Evolutionary conservation across 2,797 vertebrate genomes (phyloP), one percentile per base, ranked within the genome.

Genomic region (Sylvilagus floridanus): DNA sequence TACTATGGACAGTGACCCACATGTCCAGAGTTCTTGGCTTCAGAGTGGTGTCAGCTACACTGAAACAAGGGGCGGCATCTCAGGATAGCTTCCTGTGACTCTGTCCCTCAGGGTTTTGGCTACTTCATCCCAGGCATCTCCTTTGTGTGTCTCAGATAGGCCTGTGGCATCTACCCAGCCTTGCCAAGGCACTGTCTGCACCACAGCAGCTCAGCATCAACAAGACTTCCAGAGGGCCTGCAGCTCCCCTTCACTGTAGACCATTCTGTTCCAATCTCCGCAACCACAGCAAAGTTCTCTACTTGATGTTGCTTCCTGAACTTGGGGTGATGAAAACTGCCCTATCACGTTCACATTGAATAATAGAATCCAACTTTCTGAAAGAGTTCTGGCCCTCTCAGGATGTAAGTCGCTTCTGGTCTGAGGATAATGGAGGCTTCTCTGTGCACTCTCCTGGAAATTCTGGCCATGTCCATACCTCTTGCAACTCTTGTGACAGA

Each of bases 381-480:
- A 71, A 47, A 73, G n/a, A 32, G 13, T n/a, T 50, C 50, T 24
- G 63, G 50, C 4, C 32, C n/a, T 5, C 30, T 75, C 65, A 22
- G n/a, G 77, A 50, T 84, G 32, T 54, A 85, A 75, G 26, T 76
- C 7, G 13, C 28, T 68, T 84, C 82, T 57, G 5, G 26, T 52
- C 22, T 62, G 30, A 82, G 50, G 65, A 78, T 6, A 0, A 35
- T 32, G 14, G 28, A 66, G 24, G n/a, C 9, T 13, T 5, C 37
- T 62, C 63, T 10, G n/a, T 24, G 9, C 14, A 24, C 10, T 62
- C 10, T 68, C 13, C 9, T 19, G 11, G 12, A 32, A 47, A 68
- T 0, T 10, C 2, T 0, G 1, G 7, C 11, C 42, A 5, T 47
- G 1, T 35, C 28, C 17, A 0, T 35, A 52, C 66, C 52, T 88